These are phyloP conservation scores for Carollia perspicillata DNA, from an alignment of 2,113 vertebrate species.

Conservation along the genomic window DNA sequence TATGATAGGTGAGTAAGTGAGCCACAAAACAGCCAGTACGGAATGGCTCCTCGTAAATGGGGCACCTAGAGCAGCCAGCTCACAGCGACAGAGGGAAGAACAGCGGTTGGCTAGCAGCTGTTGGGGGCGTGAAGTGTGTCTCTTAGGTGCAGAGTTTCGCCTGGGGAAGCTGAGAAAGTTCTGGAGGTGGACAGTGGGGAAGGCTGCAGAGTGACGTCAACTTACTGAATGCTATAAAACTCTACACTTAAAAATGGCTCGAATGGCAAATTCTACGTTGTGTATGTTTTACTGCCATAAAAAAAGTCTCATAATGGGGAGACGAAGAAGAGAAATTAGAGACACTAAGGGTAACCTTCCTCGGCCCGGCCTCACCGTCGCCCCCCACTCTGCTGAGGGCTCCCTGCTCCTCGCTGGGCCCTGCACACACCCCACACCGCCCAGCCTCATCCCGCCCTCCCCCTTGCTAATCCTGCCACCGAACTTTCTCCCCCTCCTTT, in stretches of 20 bases:
- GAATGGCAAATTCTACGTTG: neutral
- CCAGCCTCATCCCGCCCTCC: neutral
- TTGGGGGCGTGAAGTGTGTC: neutral
- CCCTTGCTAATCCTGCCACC: neutral
- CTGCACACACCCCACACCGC: neutral
- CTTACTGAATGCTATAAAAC: neutral
- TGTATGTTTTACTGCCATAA: neutral
- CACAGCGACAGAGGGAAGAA: neutral
- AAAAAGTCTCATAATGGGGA: neutral
- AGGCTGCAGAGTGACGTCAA: neutral
- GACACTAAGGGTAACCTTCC: too few species aligned
- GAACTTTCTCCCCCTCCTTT: neutral
- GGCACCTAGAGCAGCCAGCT: neutral
- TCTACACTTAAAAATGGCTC: neutral
- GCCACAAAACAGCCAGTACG: neutral
- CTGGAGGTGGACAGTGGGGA: neutral
- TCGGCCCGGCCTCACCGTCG: neutral
- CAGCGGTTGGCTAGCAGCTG: neutral
- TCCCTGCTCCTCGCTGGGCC: neutral
- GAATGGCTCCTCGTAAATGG: accelerated
- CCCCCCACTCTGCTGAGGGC: accelerated
- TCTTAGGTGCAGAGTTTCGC: neutral
- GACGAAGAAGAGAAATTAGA: neutral
- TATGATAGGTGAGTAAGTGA: neutral
- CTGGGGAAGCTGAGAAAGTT: neutral